Percentiles rank a stretch among this genome's conserved stretches.
phyloP scores from a whole-genome alignment of 2,797 vertebrate species.

The Dipus sagitta region DNA sequence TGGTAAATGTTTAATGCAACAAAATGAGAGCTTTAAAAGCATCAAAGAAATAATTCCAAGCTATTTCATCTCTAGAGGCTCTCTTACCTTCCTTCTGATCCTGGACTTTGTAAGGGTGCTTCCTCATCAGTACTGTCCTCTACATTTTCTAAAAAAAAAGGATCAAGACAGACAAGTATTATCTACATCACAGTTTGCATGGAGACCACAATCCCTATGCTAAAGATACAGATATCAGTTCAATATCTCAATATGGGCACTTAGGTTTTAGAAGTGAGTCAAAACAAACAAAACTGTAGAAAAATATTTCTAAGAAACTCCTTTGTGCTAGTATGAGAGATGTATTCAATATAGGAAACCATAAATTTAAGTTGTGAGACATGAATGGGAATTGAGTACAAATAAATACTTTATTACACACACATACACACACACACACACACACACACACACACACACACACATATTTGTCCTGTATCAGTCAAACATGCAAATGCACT shows the following conservation, averaged over 20 bases:
- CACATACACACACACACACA: not conserved
- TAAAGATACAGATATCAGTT: slow-evolving; percentile 9
- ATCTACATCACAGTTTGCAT: not conserved
- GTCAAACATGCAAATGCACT: not conserved
- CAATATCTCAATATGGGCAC: not conserved
- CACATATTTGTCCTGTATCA: not conserved
- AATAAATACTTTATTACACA: not conserved
- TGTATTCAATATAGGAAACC: slow-evolving; percentile 8
- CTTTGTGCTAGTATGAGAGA: slow-evolving; percentile 21
- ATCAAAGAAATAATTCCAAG: not conserved
- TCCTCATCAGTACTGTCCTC: slow-evolving; percentile 98
- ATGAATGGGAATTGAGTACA: not conserved
- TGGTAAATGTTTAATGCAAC: not conserved
- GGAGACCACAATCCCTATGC: not conserved
- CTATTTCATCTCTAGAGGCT: slow-evolving; percentile 21
- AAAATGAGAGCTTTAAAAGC: slow-evolving; percentile 36
- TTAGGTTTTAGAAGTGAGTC: slow-evolving; percentile 4
- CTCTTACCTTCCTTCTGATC: slow-evolving; percentile 94
- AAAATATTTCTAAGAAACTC: slow-evolving; percentile 36
- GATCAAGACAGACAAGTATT: slow-evolving; percentile 41
- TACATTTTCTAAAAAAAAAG: slow-evolving; percentile 91
- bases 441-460: not conserved
- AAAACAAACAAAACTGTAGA: not conserved
- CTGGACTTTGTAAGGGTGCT: slow-evolving; percentile 92
- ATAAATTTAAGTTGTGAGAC: not conserved